Evolutionary conservation across 2,888 invertebrate genomes (phyloP).

Genomic region (Hyposoter dolosus): DNA sequence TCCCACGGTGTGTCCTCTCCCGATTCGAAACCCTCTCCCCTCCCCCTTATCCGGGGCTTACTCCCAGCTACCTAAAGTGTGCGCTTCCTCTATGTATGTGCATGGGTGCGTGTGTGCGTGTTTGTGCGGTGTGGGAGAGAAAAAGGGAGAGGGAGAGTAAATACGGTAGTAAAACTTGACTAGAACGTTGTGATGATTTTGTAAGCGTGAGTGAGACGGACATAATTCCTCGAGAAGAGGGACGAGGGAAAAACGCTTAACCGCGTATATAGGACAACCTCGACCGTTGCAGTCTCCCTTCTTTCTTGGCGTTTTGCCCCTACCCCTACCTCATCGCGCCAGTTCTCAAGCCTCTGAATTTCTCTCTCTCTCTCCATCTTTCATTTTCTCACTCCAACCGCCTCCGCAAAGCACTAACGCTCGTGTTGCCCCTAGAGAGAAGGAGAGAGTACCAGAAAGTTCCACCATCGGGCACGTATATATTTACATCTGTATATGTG

Average conservation of each 20-base stretch:
- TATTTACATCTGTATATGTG: neutral
- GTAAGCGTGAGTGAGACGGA: constrained; percentile 47
- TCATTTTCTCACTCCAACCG: constrained; percentile 52
- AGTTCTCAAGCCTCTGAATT: constrained; percentile 47
- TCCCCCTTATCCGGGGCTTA: constrained; percentile 68
- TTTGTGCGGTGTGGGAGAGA: constrained; percentile 15
- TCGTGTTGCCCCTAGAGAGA: constrained; percentile 63
- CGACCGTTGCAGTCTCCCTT: constrained; percentile 76
- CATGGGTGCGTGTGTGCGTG: constrained; percentile 39
- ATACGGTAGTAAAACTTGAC: constrained; percentile 44
- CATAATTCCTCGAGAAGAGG: constrained; percentile 54
- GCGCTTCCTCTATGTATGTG: constrained; percentile 16
- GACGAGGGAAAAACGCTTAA: constrained; percentile 49
- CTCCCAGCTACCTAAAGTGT: constrained; percentile 65
- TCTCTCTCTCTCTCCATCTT: constrained; percentile 34
- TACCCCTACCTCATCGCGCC: constrained; percentile 72
- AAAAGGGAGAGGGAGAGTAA: constrained; percentile 31
- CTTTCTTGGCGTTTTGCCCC: constrained; percentile 80
- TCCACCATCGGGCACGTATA: constrained; percentile 49
- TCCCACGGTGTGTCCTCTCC: constrained; percentile 77
- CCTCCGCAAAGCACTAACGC: constrained; percentile 49
- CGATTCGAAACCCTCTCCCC: constrained; percentile 77
- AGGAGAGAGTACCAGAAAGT: constrained; percentile 56
- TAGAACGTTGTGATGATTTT: constrained; percentile 34
- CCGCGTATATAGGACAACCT: constrained; percentile 54